These are phyloP conservation scores for Cephus nigrinus DNA, from an alignment of 2,888 invertebrate species.

Conservation along the genomic window DNA sequence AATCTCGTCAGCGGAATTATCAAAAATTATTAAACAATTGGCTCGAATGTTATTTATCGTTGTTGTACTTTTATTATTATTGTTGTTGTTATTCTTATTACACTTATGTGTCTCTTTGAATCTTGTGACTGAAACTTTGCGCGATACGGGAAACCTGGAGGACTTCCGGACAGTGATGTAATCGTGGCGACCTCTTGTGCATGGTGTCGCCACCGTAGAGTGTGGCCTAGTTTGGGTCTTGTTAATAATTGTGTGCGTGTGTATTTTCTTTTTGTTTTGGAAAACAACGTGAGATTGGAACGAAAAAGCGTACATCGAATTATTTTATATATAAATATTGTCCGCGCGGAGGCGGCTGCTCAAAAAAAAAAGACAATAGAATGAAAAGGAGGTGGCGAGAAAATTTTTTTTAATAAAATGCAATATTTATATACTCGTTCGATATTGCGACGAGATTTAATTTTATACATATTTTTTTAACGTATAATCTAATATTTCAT, in stretches of 20 bases:
- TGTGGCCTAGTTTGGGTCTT: not conserved
- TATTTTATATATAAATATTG: not conserved
- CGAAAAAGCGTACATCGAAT: not conserved
- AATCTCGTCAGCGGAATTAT: constrained; percentile 8
- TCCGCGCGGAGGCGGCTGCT: not conserved
- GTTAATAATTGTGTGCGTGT: not conserved
- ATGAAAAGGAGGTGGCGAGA: not conserved
- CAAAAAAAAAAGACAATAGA: not conserved
- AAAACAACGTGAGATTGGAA: not conserved
- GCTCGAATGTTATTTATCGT: constrained; percentile 19
- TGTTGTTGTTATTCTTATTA: not conserved
- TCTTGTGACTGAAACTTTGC: not conserved
- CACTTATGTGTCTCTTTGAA: not conserved
- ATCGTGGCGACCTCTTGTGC: not conserved
- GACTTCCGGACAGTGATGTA: not conserved
- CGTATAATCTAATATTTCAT: not conserved
- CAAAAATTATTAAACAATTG: constrained; percentile 19
- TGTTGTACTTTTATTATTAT: constrained; percentile 18
- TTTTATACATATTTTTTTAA: not conserved
- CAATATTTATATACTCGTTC: not conserved
- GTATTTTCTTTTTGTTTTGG: not conserved
- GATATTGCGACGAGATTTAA: not conserved
- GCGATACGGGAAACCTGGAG: not conserved
- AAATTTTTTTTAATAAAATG: not conserved
- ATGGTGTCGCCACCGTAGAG: not conserved